These are phyloP conservation scores for Cynaeus angustus DNA, from an alignment of 2,888 invertebrate genomes.

Conservation along the genomic window DNA sequence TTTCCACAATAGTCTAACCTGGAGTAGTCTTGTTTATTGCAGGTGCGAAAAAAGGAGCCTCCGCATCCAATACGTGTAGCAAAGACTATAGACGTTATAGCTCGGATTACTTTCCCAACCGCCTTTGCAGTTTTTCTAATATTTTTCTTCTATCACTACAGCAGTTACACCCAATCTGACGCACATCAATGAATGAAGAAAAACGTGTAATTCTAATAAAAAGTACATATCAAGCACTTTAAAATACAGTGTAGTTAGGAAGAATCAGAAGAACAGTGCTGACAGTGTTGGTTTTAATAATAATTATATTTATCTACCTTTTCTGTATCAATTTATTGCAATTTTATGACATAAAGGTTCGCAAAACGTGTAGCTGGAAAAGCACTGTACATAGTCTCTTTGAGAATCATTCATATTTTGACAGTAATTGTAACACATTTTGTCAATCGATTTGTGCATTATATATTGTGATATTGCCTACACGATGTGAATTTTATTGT, in stretches of 20 bases:
- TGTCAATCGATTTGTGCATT: constrained; percentile 52
- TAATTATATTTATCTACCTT: constrained; percentile 34
- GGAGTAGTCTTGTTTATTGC: constrained; percentile 84
- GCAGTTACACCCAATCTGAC: constrained; percentile 82
- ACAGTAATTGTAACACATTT: constrained; percentile 41
- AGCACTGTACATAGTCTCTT: constrained; percentile 68
- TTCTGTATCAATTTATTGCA: constrained; percentile 41
- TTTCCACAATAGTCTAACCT: constrained; percentile 64
- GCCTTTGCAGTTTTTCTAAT: constrained; percentile 95
- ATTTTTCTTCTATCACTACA: constrained; percentile 96
- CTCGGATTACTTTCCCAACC: constrained; percentile 93
- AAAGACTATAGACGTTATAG: constrained; percentile 95
- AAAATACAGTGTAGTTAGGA: constrained; percentile 41
- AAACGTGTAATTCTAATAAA: constrained; percentile 22
- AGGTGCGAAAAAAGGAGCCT: constrained; percentile 93
- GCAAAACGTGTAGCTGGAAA: constrained; percentile 70
- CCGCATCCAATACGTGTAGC: constrained; percentile 95
- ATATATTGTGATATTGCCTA: constrained; percentile 62
- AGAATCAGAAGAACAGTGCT: constrained; percentile 32
- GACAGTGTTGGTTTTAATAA: constrained; percentile 24
- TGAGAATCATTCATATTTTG: constrained; percentile 45
- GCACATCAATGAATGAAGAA: constrained; percentile 49
- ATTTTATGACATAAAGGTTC: constrained; percentile 63
- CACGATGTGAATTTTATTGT: constrained; percentile 49
- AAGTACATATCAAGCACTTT: constrained; percentile 52